Conservation (phyloP, 1,140 invertebrate genomes). For the Whitmania pigra region DNA sequence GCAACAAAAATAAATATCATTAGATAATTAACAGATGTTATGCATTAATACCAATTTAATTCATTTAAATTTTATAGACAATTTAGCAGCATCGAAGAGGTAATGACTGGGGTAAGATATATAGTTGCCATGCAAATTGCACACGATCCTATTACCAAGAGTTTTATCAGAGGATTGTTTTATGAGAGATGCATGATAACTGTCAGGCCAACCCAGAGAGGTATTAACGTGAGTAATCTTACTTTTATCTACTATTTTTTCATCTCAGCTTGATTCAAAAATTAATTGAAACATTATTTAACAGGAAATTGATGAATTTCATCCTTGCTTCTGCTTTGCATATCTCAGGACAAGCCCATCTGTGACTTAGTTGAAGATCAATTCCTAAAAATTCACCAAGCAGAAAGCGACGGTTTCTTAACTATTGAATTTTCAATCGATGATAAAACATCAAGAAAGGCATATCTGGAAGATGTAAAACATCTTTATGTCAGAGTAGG, state of each 20-base stretch:
- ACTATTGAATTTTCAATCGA: neutral
- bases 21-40: too few species aligned
- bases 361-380: constrained; percentile 75
- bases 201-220: neutral
- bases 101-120: constrained; percentile 65
- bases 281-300: neutral
- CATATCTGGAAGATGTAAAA: neutral
- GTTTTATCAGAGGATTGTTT: constrained; percentile 73
- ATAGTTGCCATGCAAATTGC: constrained; percentile 89
- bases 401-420: constrained; percentile 18
- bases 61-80: constrained; percentile 29
- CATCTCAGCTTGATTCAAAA: too few species aligned
- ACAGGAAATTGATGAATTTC: constrained; percentile 56
- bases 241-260: too few species aligned
- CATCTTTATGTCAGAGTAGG: too few species aligned
- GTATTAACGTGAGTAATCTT: too few species aligned
- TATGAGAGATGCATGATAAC: constrained; percentile 65
- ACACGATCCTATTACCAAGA: constrained; percentile 73
- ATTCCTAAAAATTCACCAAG: constrained; percentile 51
- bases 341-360: constrained; percentile 89
- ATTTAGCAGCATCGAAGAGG: constrained; percentile 39
- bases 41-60: neutral
- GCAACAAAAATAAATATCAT: neutral
- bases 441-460: neutral
- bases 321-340: constrained; percentile 71